phyloP scores from a whole-genome alignment of 1,140 invertebrate genomes.

The Drosophila ficusphila region DNA sequence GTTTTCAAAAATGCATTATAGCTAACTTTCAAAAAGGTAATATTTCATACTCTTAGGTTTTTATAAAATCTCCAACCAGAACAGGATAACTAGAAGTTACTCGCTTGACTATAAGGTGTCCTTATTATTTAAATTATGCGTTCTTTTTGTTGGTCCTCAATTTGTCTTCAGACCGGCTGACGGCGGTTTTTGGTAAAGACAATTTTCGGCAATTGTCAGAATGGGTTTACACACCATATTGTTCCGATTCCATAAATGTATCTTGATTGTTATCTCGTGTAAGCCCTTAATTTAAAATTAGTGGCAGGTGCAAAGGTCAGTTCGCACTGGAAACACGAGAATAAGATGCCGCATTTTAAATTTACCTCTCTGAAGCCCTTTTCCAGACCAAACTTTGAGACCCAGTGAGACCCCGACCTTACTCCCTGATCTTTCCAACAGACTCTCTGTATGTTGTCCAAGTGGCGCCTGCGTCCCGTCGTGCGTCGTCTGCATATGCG shows the following conservation, averaged over 20 bases:
- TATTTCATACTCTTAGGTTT: no score
- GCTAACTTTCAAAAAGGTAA: no score
- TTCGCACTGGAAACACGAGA: conserved; percentile 72
- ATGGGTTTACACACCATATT: not conserved
- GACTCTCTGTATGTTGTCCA: conserved; percentile 28
- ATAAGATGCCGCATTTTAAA: conserved; percentile 55
- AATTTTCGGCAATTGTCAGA: conserved; percentile 21
- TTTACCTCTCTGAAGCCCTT: conserved; percentile 35
- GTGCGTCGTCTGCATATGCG: conserved; percentile 80
- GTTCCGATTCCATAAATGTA: conserved; percentile 17
- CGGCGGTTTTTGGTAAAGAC: conserved; percentile 51
- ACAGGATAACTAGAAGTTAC: no score
- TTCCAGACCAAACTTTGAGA: not conserved
- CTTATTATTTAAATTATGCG: no score
- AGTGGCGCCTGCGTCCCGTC: conserved; percentile 82
- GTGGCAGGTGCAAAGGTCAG: conserved; percentile 79
- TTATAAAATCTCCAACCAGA: no score
- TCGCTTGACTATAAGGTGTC: no score
- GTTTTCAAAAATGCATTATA: no score
- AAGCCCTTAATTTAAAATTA: not conserved
- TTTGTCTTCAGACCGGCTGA: conserved; percentile 71
- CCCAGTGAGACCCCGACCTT: not conserved
- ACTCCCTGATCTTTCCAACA: conserved; percentile 11
- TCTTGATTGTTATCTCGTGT: not conserved
- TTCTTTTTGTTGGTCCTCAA: conserved; percentile 40